These are phyloP conservation scores for Cotesia glomerata DNA, from an alignment of 1,140 invertebrate species.

Conservation along the genomic window DNA sequence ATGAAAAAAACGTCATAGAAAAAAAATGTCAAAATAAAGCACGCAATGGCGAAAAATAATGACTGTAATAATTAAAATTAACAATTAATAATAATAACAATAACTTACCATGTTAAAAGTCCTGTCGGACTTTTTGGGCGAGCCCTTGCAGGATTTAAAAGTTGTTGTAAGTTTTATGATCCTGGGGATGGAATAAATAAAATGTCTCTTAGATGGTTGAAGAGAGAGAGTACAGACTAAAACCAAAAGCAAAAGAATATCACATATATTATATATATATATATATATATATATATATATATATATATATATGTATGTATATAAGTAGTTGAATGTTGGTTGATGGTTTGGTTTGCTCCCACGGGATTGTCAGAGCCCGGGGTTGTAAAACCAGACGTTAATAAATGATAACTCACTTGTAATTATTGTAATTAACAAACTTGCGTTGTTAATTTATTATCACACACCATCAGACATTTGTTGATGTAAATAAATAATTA, in stretches of 20 bases:
- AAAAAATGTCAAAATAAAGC: not conserved
- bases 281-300: no score
- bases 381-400: not conserved
- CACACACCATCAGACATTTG: no score
- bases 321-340: no score
- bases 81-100: not conserved
- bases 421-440: no score
- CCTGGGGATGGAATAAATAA: not conserved
- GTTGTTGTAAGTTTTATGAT: not conserved
- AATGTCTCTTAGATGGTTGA: no score
- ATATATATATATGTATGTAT: no score
- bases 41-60: constrained; percentile 1
- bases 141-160: not conserved
- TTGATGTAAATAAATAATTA: no score
- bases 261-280: no score
- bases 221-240: no score
- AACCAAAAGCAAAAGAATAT: no score
- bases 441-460: no score
- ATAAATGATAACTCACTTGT: no score
- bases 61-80: not conserved
- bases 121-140: constrained; percentile 12
- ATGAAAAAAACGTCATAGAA: not conserved
- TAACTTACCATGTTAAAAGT: constrained; percentile 22
- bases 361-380: constrained; percentile 1
- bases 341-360: not conserved